These are phyloP conservation scores for Bombus confusus DNA, from an alignment of 1,140 invertebrate genomes.

Conservation along the genomic window DNA sequence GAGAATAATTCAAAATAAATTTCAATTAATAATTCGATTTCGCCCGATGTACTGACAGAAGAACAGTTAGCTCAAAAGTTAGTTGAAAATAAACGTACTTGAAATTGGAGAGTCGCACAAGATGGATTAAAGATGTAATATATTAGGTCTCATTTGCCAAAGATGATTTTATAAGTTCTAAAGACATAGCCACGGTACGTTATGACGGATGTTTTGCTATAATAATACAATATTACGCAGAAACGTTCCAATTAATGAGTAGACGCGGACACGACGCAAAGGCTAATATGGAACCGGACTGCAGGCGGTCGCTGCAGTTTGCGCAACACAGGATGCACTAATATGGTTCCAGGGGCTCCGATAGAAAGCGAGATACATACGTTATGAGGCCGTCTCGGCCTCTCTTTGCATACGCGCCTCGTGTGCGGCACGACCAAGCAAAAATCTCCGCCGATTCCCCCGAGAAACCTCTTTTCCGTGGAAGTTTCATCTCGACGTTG, in stretches of 20 bases:
- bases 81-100: not conserved
- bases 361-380: constrained; percentile 70
- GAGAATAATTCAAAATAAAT: not conserved
- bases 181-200: not conserved
- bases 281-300: constrained; percentile 62
- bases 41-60: too few relatives aligned
- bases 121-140: not conserved
- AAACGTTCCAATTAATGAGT: constrained; percentile 51
- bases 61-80: too few relatives aligned
- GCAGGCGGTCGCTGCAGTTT: constrained; percentile 58
- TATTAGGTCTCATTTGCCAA: not conserved
- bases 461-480: constrained; percentile 44
- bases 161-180: not conserved
- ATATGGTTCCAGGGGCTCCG: constrained; percentile 62
- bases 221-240: constrained; percentile 35
- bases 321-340: constrained; percentile 68
- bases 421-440: constrained; percentile 22
- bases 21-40: too few relatives aligned
- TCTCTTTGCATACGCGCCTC: constrained; percentile 59
- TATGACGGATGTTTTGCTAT: not conserved
- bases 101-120: not conserved
- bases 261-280: constrained; percentile 24
- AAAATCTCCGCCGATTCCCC: constrained; percentile 49
- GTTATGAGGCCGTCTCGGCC: constrained; percentile 59
- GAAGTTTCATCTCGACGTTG: constrained; percentile 8